Conservation (phyloP, 1,140 invertebrate species). For the Geopemphigus sp. region DNA sequence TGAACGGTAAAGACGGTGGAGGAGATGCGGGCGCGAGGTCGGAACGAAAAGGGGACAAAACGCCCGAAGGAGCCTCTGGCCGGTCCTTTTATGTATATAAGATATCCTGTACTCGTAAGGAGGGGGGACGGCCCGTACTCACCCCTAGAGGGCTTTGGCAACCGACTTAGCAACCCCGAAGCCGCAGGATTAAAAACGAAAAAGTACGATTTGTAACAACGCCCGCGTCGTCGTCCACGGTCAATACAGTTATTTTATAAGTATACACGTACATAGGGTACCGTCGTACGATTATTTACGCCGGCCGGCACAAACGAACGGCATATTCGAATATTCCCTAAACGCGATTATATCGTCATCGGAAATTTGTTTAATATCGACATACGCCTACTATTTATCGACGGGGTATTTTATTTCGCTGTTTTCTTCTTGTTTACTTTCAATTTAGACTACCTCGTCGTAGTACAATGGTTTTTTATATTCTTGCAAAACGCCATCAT, state of each 20-base stretch:
- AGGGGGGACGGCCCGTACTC: background rate
- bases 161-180: background rate
- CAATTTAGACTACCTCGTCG: conserved; percentile 10
- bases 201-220: conserved; percentile 9
- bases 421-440: conserved; percentile 29
- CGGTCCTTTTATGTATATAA: conserved; percentile 36
- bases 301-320: too few relatives aligned
- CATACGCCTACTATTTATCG: background rate
- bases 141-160: background rate
- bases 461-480: conserved; percentile 18
- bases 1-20: conserved; percentile 9
- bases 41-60: conserved; percentile 21
- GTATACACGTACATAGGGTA: background rate
- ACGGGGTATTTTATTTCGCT: background rate
- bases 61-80: conserved; percentile 25
- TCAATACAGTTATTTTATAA: background rate
- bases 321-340: too few relatives aligned
- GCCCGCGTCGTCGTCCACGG: background rate
- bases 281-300: too few relatives aligned
- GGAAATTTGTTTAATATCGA: too few relatives aligned
- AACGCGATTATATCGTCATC: too few relatives aligned
- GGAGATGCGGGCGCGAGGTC: background rate
- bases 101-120: background rate
- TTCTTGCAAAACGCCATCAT: background rate
- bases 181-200: conserved; percentile 19